Evolutionary conservation across 2,797 vertebrate species (phyloP).

Genomic region (Platalea minor): DNA sequence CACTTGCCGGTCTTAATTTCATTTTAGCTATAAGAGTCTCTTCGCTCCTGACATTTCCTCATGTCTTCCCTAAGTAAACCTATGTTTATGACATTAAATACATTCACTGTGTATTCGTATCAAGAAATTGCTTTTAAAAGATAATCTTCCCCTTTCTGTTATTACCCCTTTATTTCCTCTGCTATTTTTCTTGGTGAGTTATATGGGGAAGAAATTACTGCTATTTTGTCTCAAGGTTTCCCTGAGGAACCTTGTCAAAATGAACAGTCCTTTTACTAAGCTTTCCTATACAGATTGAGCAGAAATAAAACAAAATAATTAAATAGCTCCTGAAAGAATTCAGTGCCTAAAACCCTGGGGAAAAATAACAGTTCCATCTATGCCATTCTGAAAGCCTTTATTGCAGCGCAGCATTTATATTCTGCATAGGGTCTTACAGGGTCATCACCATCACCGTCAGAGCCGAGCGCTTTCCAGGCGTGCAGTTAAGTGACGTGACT

Average conservation of each 20-base stretch:
- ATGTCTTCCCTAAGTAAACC: background rate
- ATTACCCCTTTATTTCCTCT: conserved; percentile 30
- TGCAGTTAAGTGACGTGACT: background rate
- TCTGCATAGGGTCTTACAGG: background rate
- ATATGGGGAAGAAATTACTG: conserved; percentile 32
- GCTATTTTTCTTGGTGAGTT: conserved; percentile 25
- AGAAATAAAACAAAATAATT: conserved; percentile 54
- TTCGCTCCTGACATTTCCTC: conserved; percentile 5
- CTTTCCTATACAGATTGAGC: background rate
- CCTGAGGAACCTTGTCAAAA: conserved; percentile 42
- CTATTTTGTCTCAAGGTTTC: conserved; percentile 7
- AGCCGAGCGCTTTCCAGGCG: background rate
- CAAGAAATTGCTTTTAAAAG: conserved; percentile 15
- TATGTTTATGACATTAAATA: conserved; percentile 28
- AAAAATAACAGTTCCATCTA: background rate
- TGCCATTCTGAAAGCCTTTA: conserved; percentile 7
- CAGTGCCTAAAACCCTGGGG: background rate
- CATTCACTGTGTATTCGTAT: background rate
- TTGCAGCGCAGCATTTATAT: background rate
- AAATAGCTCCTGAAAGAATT: conserved; percentile 45
- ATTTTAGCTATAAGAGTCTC: background rate
- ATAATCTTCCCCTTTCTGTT: conserved; percentile 1
- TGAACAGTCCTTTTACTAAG: conserved; percentile 28
- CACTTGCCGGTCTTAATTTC: conserved; percentile 21
- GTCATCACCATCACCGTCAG: background rate